Base-by-base conservation (phyloP, 37 sponge, comb jelly and placozoan genomes). In the Spongilla lacustris region DNA sequence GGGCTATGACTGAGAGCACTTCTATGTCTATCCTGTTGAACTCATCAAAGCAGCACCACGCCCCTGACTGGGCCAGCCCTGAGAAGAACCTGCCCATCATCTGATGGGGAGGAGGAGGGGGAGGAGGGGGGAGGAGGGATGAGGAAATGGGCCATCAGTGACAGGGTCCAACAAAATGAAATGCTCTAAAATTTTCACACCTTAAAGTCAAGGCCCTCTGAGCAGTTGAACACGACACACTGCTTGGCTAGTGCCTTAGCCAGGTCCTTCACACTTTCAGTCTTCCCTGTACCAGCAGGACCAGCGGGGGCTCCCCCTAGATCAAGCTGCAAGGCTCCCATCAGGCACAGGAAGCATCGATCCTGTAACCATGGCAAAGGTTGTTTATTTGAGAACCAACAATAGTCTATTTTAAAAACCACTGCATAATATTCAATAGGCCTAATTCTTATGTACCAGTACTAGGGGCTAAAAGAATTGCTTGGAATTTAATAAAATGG, bases 31-130 rank as follows among this genome's bases (percentile, higher is more conserved):
- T 98, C 21, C 99, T 82, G 76, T 98, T 98, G 81, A 98, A 98
- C 85, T 98, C 99, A 88, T 98, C 99, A 75, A 98, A 98, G 76
- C 99, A 98, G 86, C 99, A 98, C 99, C 99, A 98, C 21, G 99
- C 99, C 29, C 99, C 99, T 0, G 97, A 95, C 68, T 96, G 95
- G 36, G 99, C 97, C 66, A 98, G 89, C n/a, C 99, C 99, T 50
- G 99, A 98, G 91, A 98, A 98, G 91, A 98, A 98, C 29, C 97
- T 82, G 58, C 99, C 99, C 99, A 98, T 98, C 99, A 98, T 98
- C 91, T 92, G 68, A 32, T 50, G 23, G 36, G 23, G 30, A 23
- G 23, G 36, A 74, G 30, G 2, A 26, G 35, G 26, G 41, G 3
- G 6, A 41, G 41, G 41, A 6, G 6, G 41, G 41, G 41, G 41